Percentiles rank a stretch among this genome's conserved stretches.
Evolutionary conservation across 2,888 invertebrate species (phyloP).

Genomic region (Acheta domesticus): DNA sequence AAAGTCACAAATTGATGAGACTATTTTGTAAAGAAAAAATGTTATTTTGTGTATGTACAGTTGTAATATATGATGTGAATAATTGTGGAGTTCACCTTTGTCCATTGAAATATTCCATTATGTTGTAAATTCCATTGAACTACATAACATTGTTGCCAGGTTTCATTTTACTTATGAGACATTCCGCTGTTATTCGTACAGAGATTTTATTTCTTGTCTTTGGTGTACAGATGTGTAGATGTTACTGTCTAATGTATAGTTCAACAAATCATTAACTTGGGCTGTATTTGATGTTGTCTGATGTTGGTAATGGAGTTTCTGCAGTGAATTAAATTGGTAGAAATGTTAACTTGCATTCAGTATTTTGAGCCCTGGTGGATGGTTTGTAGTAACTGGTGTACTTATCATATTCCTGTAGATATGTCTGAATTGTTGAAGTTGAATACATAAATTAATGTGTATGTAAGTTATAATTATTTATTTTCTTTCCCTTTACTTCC

Average conservation of each 20-base stretch:
- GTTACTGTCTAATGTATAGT: slow-evolving; percentile 22
- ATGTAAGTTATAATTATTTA: neutral
- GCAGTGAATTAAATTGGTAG: neutral
- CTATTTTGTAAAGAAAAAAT: neutral
- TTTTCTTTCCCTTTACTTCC: neutral
- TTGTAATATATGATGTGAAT: neutral
- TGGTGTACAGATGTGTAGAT: slow-evolving; percentile 21
- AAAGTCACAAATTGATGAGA: neutral
- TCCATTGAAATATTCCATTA: neutral
- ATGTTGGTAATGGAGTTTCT: neutral
- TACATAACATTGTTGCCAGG: neutral
- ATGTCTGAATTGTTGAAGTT: neutral
- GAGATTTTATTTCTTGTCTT: neutral
- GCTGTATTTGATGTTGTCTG: neutral
- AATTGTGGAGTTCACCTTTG: neutral
- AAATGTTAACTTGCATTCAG: neutral
- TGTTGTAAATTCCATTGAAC: neutral
- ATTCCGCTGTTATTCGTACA: neutral
- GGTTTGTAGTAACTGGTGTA: neutral
- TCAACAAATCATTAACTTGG: slow-evolving; percentile 27
- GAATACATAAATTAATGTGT: neutral
- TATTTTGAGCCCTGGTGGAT: slow-evolving; percentile 7
- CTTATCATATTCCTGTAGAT: neutral
- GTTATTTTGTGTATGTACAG: neutral
- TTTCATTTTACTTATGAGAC: neutral